phyloP scores from a whole-genome alignment of 2,888 invertebrate genomes.

The Aspidiotus rigidus region DNA sequence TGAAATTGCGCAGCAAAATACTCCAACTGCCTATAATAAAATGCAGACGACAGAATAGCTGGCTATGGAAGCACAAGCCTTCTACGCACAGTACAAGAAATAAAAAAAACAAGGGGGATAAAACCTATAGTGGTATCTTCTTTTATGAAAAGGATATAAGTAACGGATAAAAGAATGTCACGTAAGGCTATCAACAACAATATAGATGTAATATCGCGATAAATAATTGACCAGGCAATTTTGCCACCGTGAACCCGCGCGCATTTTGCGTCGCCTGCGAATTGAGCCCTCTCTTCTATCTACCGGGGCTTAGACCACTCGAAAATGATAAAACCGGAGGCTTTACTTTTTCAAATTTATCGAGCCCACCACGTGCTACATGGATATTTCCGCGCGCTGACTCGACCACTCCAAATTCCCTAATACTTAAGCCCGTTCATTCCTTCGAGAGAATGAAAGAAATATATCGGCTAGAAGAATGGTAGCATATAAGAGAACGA shows the following conservation, averaged over 20 bases:
- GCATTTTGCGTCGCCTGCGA: background rate
- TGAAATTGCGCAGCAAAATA: background rate
- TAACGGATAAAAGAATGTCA: conserved; percentile 20
- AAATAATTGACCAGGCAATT: conserved; percentile 25
- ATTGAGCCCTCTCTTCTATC: background rate
- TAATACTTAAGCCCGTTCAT: background rate
- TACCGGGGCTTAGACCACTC: conserved; percentile 5
- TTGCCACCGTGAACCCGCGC: background rate
- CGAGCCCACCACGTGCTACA: background rate
- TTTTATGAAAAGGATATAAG: conserved; percentile 18
- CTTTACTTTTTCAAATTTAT: conserved; percentile 12
- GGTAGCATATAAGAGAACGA: too few species aligned
- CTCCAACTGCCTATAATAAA: background rate
- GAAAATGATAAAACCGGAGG: conserved; percentile 17
- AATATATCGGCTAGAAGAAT: background rate
- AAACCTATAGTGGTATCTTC: background rate
- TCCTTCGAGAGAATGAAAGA: background rate
- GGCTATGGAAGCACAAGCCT: background rate
- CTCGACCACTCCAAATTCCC: background rate
- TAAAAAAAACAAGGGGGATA: background rate
- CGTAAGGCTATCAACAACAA: conserved; percentile 26
- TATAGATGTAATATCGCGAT: conserved; percentile 26
- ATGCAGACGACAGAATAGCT: background rate
- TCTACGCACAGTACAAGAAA: background rate
- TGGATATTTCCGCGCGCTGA: background rate